These are phyloP conservation scores for Sitta europaea DNA, from an alignment of 2,113 vertebrate species.

Conservation along the genomic window DNA sequence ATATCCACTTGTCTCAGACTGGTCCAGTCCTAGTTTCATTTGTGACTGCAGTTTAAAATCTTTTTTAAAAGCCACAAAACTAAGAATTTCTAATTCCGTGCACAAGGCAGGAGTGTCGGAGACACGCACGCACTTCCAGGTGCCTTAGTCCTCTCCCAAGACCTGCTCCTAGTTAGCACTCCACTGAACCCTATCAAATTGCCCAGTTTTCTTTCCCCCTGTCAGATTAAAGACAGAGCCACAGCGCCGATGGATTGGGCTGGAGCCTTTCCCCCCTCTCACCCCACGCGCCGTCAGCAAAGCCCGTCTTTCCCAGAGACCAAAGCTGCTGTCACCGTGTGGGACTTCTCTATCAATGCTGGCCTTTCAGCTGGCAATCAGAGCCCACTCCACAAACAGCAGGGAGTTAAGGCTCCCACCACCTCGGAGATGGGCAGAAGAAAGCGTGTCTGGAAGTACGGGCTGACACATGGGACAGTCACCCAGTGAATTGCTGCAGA, in stretches of 20 bases:
- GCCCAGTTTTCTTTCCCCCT: neutral
- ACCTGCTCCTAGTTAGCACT: conserved; percentile 32
- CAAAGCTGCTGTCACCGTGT: conserved; percentile 46
- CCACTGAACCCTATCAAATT: conserved; percentile 53
- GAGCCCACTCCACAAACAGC: neutral
- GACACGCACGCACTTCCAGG: neutral
- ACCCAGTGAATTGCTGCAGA: neutral
- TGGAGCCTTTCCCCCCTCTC: neutral
- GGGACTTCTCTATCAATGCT: conserved; percentile 52
- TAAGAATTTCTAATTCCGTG: neutral
- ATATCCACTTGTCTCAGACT: neutral
- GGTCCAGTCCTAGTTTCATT: neutral
- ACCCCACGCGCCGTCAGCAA: neutral
- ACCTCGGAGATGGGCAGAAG: neutral
- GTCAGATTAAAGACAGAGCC: conserved; percentile 42
- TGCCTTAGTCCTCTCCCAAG: neutral
- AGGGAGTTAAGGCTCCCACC: conserved; percentile 15
- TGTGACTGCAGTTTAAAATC: neutral
- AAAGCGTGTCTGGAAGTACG: neutral
- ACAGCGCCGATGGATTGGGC: neutral
- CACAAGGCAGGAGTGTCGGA: neutral
- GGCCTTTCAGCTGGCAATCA: conserved; percentile 51
- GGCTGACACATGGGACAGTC: neutral
- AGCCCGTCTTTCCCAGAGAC: conserved; percentile 17
- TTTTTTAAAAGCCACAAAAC: neutral